Evolutionary conservation across 2,113 vertebrate genomes (phyloP).

Genomic region (Nettapus auritus): DNA sequence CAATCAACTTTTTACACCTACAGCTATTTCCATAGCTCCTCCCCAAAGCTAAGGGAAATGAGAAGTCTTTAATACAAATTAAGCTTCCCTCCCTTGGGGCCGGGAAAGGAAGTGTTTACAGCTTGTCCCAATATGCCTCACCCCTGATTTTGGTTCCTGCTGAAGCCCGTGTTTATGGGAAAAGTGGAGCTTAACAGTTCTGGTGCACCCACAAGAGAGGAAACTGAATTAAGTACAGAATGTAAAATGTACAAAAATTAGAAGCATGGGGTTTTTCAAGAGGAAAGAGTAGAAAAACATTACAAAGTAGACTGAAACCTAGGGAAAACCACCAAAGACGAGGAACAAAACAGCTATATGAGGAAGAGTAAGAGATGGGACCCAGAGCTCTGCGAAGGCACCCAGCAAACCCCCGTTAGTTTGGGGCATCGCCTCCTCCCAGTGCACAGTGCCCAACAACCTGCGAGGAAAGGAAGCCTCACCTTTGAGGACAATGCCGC

Average conservation of each 20-base stretch:
- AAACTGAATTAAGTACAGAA: neutral
- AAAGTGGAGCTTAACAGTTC: neutral
- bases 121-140: fast-evolving
- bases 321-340: neutral
- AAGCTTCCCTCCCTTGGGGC: neutral
- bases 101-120: neutral
- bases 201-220: neutral
- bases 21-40: neutral
- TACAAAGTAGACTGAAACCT: neutral
- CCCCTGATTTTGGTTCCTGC: neutral
- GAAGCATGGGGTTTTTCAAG: neutral
- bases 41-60: neutral
- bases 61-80: neutral
- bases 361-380: neutral
- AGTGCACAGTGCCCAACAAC: neutral
- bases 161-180: neutral
- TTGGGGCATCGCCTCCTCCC: neutral
- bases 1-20: neutral
- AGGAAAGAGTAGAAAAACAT: neutral
- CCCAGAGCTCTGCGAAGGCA: neutral
- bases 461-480: neutral
- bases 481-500: conserved; percentile 81
- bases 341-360: neutral
- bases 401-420: fast-evolving
- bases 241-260: neutral